These are phyloP conservation scores for Netelia melanura DNA, from an alignment of 2,888 invertebrate species.

Conservation along the genomic window DNA sequence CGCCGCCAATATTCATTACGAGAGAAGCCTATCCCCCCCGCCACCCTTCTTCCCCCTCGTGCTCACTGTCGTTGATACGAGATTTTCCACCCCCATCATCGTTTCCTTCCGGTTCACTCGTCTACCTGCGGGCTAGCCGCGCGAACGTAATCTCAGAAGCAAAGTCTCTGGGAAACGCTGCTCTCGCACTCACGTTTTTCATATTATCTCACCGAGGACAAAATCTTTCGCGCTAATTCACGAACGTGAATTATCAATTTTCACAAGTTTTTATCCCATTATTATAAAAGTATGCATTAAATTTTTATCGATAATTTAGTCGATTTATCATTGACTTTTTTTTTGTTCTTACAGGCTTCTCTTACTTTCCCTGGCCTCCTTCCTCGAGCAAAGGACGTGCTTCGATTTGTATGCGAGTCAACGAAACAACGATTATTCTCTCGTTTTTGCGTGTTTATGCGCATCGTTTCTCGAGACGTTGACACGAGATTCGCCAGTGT, in stretches of 20 bases:
- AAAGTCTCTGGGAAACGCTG: not conserved
- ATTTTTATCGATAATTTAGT: not conserved
- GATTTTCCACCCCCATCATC: slow-evolving; percentile 2
- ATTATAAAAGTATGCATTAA: no score
- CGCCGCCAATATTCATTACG: slow-evolving; percentile 73
- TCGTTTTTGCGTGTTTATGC: not conserved
- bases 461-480: slow-evolving; percentile 60
- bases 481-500: slow-evolving; percentile 59
- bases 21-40: slow-evolving; percentile 41
- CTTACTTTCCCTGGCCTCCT: not conserved
- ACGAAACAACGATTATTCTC: slow-evolving; percentile 69
- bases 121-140: slow-evolving; percentile 36
- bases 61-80: not conserved
- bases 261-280: no score
- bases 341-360: not conserved
- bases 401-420: slow-evolving; percentile 67
- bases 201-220: not conserved
- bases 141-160: slow-evolving; percentile 13
- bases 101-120: slow-evolving; percentile 62
- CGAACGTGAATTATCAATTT: no score
- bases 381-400: slow-evolving; percentile 1
- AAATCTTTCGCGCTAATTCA: not conserved
- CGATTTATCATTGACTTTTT: not conserved
- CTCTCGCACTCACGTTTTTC: not conserved
- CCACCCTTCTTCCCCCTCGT: not conserved